Evolutionary conservation across 2,797 vertebrate genomes (phyloP).

Genomic region (Craterocephalus amniculus): DNA sequence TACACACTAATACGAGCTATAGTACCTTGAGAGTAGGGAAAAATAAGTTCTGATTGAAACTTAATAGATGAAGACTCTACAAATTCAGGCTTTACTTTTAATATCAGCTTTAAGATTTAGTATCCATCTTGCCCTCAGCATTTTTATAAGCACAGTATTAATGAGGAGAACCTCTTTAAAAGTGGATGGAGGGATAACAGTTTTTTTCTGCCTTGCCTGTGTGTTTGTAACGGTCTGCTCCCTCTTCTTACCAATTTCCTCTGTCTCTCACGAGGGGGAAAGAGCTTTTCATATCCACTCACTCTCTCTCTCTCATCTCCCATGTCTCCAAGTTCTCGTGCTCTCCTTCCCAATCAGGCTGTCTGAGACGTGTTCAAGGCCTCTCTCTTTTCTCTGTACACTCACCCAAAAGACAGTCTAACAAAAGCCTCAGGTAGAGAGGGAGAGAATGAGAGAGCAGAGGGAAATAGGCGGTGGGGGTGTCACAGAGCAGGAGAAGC

Average conservation of each 20-base stretch:
- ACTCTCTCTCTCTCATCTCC: slow-evolving; percentile 59
- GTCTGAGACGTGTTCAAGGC: slow-evolving; percentile 63
- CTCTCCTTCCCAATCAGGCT: slow-evolving; percentile 70
- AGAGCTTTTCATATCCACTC: slow-evolving; percentile 56
- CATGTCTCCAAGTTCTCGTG: slow-evolving; percentile 67
- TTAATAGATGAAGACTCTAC: slow-evolving; percentile 39
- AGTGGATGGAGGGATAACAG: slow-evolving; percentile 43
- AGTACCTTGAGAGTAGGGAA: slow-evolving; percentile 44
- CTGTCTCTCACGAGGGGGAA: slow-evolving; percentile 35
- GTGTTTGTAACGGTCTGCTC: slow-evolving; percentile 39
- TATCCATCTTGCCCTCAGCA: slow-evolving; percentile 52
- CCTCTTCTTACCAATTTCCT: slow-evolving; percentile 24
- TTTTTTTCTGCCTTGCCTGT: slow-evolving; percentile 37
- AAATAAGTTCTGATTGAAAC: slow-evolving; percentile 47
- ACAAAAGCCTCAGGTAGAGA: slow-evolving; percentile 72
- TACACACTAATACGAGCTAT: slow-evolving; percentile 9
- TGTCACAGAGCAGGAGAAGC: slow-evolving; percentile 33
- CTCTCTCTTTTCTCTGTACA: slow-evolving; percentile 49
- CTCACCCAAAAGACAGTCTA: slow-evolving; percentile 69
- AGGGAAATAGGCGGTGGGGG: slow-evolving; percentile 32
- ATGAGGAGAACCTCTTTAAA: slow-evolving; percentile 72
- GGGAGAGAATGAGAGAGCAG: slow-evolving; percentile 44
- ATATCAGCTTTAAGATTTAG: slow-evolving; percentile 49
- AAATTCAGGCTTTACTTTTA: slow-evolving; percentile 41
- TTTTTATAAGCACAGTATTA: slow-evolving; percentile 61